Percentiles rank a stretch among this genome's conserved stretches.
Conservation (phyloP, 2,888 invertebrate genomes). For the Drosophila multiciliata region DNA sequence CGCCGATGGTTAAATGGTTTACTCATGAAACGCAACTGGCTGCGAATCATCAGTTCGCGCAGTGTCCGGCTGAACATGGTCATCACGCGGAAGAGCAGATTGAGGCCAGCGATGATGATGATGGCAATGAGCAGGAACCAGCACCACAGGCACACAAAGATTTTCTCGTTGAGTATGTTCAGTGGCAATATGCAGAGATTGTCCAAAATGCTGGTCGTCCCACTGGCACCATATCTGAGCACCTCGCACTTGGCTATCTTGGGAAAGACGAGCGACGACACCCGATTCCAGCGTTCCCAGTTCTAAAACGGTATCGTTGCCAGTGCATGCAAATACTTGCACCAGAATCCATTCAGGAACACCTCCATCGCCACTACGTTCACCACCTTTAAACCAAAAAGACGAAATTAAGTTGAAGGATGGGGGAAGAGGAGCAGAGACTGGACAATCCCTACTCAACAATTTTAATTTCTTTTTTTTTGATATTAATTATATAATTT, state of each 20-base stretch:
- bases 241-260: slow-evolving; percentile 95
- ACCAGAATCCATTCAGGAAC: slow-evolving; percentile 83
- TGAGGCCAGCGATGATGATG: slow-evolving; percentile 87
- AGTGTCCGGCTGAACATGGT: slow-evolving; percentile 86
- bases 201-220: slow-evolving; percentile 92
- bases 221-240: slow-evolving; percentile 94
- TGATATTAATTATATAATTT: neutral
- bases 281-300: slow-evolving; percentile 83
- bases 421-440: neutral
- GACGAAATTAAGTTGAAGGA: neutral
- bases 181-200: slow-evolving; percentile 90
- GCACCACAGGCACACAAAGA: slow-evolving; percentile 91
- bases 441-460: slow-evolving; percentile 85
- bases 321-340: slow-evolving; percentile 80
- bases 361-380: slow-evolving; percentile 82
- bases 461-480: neutral
- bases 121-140: slow-evolving; percentile 90
- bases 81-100: slow-evolving; percentile 88
- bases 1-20: slow-evolving; percentile 87
- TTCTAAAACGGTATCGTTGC: slow-evolving; percentile 78
- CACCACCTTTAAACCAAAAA: slow-evolving; percentile 59
- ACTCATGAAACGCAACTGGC: slow-evolving; percentile 76
- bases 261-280: slow-evolving; percentile 83
- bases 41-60: slow-evolving; percentile 78
- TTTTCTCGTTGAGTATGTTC: slow-evolving; percentile 92